Evolutionary conservation across 1,140 invertebrate species (phyloP).

Genomic region (Heliconius hewitsoni): DNA sequence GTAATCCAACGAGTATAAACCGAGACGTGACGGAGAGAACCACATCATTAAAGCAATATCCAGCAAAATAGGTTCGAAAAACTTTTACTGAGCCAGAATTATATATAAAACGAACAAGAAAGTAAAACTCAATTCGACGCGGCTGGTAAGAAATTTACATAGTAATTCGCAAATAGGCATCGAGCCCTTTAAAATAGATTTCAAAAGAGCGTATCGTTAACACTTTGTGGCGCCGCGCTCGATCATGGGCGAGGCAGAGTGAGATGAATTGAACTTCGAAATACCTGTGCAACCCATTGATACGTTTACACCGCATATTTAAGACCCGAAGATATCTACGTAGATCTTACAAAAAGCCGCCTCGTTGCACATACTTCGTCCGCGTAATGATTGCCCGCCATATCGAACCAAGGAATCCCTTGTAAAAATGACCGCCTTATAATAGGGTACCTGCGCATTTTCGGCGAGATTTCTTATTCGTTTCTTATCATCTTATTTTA

Average conservation of each 20-base stretch:
- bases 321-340: slow-evolving; percentile 58
- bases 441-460: slow-evolving; percentile 70
- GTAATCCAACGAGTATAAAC: slow-evolving; percentile 6
- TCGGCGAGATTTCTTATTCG: slow-evolving; percentile 75
- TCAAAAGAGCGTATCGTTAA: slow-evolving; percentile 45
- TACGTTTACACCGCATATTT: slow-evolving; percentile 63
- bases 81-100: slow-evolving; percentile 2
- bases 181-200: slow-evolving; percentile 39
- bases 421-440: slow-evolving; percentile 75
- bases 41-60: slow-evolving; percentile 6
- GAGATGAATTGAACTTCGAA: slow-evolving; percentile 58
- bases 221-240: slow-evolving; percentile 42
- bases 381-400: slow-evolving; percentile 71
- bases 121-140: slow-evolving; percentile 43
- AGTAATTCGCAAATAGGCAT: slow-evolving; percentile 40
- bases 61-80: slow-evolving; percentile 15
- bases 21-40: slow-evolving; percentile 13
- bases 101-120: slow-evolving; percentile 31
- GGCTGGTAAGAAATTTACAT: slow-evolving; percentile 39
- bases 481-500: slow-evolving; percentile 73
- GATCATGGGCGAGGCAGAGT: slow-evolving; percentile 52
- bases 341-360: slow-evolving; percentile 62
- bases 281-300: slow-evolving; percentile 59
- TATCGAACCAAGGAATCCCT: slow-evolving; percentile 74
- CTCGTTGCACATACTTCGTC: slow-evolving; percentile 52